Base-by-base conservation (phyloP, 2,888 invertebrate genomes). In the Diplazon laetatorius region DNA sequence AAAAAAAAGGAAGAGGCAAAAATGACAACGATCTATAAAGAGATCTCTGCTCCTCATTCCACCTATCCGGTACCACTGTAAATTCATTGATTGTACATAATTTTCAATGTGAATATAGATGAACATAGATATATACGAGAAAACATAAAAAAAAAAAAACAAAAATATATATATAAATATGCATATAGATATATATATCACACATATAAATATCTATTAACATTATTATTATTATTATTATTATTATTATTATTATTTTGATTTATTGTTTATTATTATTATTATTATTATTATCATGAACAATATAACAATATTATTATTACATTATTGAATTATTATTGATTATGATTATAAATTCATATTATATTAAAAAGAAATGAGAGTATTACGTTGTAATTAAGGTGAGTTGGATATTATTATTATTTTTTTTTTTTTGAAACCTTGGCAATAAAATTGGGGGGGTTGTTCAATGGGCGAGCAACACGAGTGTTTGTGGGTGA, bases 91-190 rank as follows among this genome's bases (percentile, higher is more conserved):
- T 80, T 90, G 90, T 91, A 91, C 83, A 91, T 91, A 91, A 85
- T 86, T 89, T 86, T 90, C 85, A 90, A 90, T 91, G 90, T 90
- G 90, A 90, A 91, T 90, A 91, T 90, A 90, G 88, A 89, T 89
- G 86, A 86, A 80, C 71, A 74, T 80, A 82, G 71, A 78, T 77
- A 76, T 62, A 80, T 75, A 80, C 71, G 75, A 52, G 59, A 37
- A 69, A 50, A 63, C 60, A 66, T 65, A 25, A 63, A 37, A 69
- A 50, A 63, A 68, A 66, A 70, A 25, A 72, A 55, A 75, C 70
- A 76, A 70, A 68, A 44, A 68, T 18, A 68, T 57, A 68, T 30
- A 42, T 8, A 57, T 18, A 68, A 42, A 69, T 12, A 69, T 30
- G 6, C 6, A 30, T 30, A 30, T 22, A 60, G 66, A 75, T 39